A percentile compares a stretch with the other conserved stretches of the same genome.
phyloP scores from a whole-genome alignment of 2,113 vertebrate genomes.

The Gymnorhina tibicen region DNA sequence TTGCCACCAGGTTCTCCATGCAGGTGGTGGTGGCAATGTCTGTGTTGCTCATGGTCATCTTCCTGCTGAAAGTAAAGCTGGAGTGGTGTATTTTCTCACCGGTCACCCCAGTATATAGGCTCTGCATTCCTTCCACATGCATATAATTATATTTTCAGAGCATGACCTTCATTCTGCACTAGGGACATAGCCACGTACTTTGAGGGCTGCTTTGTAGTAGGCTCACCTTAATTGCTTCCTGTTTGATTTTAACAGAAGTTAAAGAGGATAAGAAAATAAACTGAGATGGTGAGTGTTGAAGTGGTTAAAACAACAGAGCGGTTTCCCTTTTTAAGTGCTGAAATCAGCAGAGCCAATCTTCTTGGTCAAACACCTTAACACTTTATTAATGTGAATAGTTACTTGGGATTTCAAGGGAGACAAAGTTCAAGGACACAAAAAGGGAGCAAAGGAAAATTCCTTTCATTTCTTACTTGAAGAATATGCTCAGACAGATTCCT shows the following conservation, averaged over 20 bases:
- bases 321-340: constrained; percentile 30
- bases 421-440: neutral
- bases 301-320: constrained; percentile 18
- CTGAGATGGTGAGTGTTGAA: neutral
- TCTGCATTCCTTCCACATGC: neutral
- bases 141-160: neutral
- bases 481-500: neutral
- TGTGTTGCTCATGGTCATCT: neutral
- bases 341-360: constrained; percentile 28
- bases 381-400: neutral
- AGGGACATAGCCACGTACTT: neutral
- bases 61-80: neutral
- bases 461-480: neutral
- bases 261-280: constrained; percentile 46
- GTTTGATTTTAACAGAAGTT: constrained; percentile 45
- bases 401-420: neutral
- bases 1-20: neutral
- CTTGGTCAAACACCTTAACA: neutral
- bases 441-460: neutral
- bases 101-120: accelerated
- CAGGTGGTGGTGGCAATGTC: neutral
- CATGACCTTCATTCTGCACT: neutral
- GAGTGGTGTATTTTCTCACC: neutral
- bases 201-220: constrained; percentile 22
- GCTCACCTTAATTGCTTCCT: constrained; percentile 53